Base-by-base conservation (phyloP, 2,113 vertebrate species). In the Rhizomys pruinosus region DNA sequence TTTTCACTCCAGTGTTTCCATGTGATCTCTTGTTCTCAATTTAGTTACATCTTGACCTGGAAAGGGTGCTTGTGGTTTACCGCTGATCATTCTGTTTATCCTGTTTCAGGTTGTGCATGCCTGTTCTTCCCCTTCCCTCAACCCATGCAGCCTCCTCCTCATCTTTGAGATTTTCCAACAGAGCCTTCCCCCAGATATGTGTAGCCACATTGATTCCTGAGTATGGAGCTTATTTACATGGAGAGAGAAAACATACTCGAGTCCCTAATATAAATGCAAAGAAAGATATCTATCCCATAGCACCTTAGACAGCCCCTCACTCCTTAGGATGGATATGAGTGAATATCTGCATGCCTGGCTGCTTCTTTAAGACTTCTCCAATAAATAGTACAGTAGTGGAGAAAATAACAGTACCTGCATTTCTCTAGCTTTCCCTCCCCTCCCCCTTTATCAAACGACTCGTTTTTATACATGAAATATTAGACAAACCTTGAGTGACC, bases 401-500 rank as follows among this genome's bases (percentile, higher is more conserved):
- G 92, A 94, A 96, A 96, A 94, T 89, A 91, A 92, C 66, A 92
- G 29, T 47, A n/a, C 63, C 27, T 44, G 37, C 6, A 89, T 96
- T 29, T 84, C 42, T 68, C 7, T 73, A 55, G 57, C 12, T 47
- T 23, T 81, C 34, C 20, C 39, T 39, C 15, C 5, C 37, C 17
- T 6, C 19, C 42, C 42, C 10, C 74, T 80, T 44, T 77, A 84
- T 97, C 82, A 96, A 96, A 97, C 68, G 93, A 95, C 96, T 96
- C 93, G 93, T 96, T 97, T 96, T 98, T 97, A 88, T 73, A 72
- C 90, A 29, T 97, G 97, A 98, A 97, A 97, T 98, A 98, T 98
- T 97, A 97, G 97, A 98, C 94, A 97, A 98, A 98, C 96, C 98
- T 98, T 97, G 96, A 97, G 97, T 99, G 99, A 99, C 99, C 99